Evolutionary conservation across 2,113 vertebrate genomes (phyloP), one percentile per base, ranked within the genome.

Genomic region (Hemibagrus wyckioides): DNA sequence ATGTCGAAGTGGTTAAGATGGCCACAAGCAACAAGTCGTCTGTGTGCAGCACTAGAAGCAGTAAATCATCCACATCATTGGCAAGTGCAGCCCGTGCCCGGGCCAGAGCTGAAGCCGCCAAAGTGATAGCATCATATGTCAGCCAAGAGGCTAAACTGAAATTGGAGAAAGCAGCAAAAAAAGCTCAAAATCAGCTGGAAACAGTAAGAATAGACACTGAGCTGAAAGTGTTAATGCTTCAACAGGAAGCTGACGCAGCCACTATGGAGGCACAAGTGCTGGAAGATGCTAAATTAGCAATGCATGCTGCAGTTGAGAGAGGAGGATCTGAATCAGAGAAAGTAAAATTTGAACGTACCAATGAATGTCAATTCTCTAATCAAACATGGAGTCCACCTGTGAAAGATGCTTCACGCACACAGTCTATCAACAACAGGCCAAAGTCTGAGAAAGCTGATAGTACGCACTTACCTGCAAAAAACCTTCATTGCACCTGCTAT

Each of bases 41-140:
- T 67, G 65, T 67, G 21, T 30, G 1, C 14, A 36, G 30, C 7
- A 6, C 30, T 5, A 67, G 30, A 23, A 67, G 65, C 30, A 17
- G 15, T 14, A 67, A 67, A 5, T 6, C 30, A 67, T 67, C n/a
- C 2, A 13, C 28, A 1, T 65, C n/a, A 13, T 13, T 8, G 11
- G 61, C 57, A 25, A 59, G 57, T 59, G 57, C 6, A 6, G 57
- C 57, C 57, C 28, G 8, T n/a, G n/a, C 30, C n/a, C 13, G 5
- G n/a, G 65, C 30, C 7, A 67, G 7, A 33, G 65, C 65, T 6
- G 82, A 85, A 39, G 57, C 87, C 15, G 87, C 87, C 30, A 84
- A 79, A 41, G 87, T 81, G 48, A 71, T 76, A 85, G 83, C 83
- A 85, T 84, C 87, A 85, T 88, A 82, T 76, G 88, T 84, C 52